These are phyloP conservation scores for Cebidichthys violaceus DNA, from an alignment of 2,113 vertebrate genomes.

Conservation along the genomic window DNA sequence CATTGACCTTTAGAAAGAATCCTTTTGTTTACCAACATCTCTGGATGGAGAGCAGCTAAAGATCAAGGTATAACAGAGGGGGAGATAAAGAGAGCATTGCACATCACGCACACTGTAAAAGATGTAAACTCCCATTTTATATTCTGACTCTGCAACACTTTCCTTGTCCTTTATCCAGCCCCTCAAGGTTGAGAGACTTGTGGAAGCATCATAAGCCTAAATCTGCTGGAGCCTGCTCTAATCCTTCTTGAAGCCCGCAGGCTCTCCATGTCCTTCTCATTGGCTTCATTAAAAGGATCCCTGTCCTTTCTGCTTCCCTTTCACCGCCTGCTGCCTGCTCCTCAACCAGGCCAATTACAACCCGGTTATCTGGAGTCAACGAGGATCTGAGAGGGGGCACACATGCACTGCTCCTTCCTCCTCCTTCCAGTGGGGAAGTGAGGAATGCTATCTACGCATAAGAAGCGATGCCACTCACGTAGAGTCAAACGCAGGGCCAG, in stretches of 20 bases:
- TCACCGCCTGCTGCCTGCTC: constrained; percentile 60
- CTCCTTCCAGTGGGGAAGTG: constrained; percentile 17
- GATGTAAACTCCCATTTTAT: constrained; percentile 18
- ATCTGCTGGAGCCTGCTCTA: constrained; percentile 62
- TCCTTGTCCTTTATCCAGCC: constrained; percentile 32
- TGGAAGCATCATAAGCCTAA: constrained; percentile 52
- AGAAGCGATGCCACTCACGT: constrained; percentile 6
- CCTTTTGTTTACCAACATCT: constrained; percentile 44
- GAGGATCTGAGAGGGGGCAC: constrained; percentile 49
- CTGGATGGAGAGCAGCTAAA: constrained; percentile 32
- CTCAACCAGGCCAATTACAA: constrained; percentile 67
- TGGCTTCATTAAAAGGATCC: constrained; percentile 72
- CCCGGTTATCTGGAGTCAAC: constrained; percentile 63
- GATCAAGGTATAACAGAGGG: constrained; percentile 6
- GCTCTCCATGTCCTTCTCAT: constrained; percentile 71
- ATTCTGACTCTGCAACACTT: constrained; percentile 13
- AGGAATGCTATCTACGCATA: constrained; percentile 11
- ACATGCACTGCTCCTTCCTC: constrained; percentile 12
- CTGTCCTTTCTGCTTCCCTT: constrained; percentile 66
- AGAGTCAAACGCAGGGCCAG: constrained; percentile 29
- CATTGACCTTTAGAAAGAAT: constrained; percentile 49
- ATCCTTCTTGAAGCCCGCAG: constrained; percentile 64
- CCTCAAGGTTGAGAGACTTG: constrained; percentile 52
- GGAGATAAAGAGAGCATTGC: not conserved
- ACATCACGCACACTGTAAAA: constrained; percentile 22